Evolutionary conservation across 2,888 invertebrate genomes (phyloP).

Genomic region (Caradrina kadenii): DNA sequence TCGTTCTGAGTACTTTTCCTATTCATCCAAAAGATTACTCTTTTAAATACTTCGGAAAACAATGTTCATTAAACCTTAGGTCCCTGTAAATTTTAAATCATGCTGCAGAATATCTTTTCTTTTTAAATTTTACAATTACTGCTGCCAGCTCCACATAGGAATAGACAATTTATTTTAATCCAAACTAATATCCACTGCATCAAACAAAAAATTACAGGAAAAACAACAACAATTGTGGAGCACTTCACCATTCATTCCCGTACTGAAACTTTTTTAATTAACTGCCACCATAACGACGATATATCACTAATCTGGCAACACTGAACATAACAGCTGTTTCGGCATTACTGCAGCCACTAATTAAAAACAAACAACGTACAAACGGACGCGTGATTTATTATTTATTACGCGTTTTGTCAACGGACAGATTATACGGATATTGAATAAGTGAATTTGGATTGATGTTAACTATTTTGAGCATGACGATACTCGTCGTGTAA

Average conservation of each 20-base stretch:
- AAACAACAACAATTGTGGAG: constrained; percentile 35
- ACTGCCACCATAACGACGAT: constrained; percentile 58
- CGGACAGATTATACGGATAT: constrained; percentile 53
- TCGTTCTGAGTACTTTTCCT: no score
- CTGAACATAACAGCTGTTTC: constrained; percentile 57
- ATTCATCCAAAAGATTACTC: no score
- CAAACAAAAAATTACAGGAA: constrained; percentile 18
- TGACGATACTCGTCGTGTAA: neutral
- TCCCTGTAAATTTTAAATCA: neutral
- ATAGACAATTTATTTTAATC: constrained; percentile 1
- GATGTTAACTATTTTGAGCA: constrained; percentile 32
- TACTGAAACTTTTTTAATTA: constrained; percentile 61
- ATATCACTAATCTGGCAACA: constrained; percentile 63
- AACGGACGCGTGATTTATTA: constrained; percentile 67
- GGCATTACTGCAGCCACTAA: constrained; percentile 72
- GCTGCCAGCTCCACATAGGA: neutral
- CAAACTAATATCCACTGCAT: constrained; percentile 12
- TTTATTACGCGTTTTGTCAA: constrained; percentile 62
- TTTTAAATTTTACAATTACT: neutral
- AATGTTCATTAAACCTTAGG: no score
- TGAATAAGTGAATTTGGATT: constrained; percentile 57
- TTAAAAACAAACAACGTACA: constrained; percentile 85
- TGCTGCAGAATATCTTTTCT: neutral
- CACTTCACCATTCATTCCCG: constrained; percentile 46
- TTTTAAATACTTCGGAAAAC: no score